Conservation (phyloP, 2,888 invertebrate species). For the Euplagia quadripunctaria region DNA sequence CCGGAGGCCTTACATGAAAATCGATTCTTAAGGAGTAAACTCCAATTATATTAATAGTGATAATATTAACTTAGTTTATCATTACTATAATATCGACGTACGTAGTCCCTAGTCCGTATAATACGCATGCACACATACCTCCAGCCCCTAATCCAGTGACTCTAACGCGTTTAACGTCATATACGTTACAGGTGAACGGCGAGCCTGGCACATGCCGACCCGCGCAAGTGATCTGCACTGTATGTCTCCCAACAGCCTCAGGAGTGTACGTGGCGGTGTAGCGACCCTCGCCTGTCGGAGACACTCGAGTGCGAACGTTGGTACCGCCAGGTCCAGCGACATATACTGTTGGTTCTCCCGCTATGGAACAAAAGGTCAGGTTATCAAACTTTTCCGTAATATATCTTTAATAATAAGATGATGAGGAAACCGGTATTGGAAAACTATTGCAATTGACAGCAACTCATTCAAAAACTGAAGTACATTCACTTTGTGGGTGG, state of each 20-base stretch:
- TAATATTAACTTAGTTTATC: too few species aligned
- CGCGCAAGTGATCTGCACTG: slow-evolving; percentile 93
- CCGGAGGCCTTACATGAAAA: too few species aligned
- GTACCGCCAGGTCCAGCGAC: slow-evolving; percentile 95
- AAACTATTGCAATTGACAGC: background rate
- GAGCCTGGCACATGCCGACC: slow-evolving; percentile 96
- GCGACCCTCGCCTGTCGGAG: slow-evolving; percentile 89
- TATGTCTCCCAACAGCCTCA: slow-evolving; percentile 95
- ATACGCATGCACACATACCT: slow-evolving; percentile 57
- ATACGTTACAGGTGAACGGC: slow-evolving; percentile 97
- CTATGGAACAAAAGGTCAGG: slow-evolving; percentile 58
- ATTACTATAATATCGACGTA: too few species aligned
- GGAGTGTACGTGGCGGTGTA: slow-evolving; percentile 94
- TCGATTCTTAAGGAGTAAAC: too few species aligned
- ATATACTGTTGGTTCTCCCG: slow-evolving; percentile 90
- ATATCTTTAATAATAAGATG: background rate
- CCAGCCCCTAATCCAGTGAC: slow-evolving; percentile 89
- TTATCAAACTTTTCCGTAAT: background rate
- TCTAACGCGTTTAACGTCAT: slow-evolving; percentile 94
- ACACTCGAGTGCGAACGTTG: slow-evolving; percentile 91
- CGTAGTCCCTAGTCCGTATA: too few species aligned
- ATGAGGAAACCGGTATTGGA: background rate
- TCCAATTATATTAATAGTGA: too few species aligned
- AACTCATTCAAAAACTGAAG: background rate
- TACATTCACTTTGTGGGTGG: background rate